phyloP scores from a whole-genome alignment of 2,113 vertebrate genomes.

The Microtus oregoni region DNA sequence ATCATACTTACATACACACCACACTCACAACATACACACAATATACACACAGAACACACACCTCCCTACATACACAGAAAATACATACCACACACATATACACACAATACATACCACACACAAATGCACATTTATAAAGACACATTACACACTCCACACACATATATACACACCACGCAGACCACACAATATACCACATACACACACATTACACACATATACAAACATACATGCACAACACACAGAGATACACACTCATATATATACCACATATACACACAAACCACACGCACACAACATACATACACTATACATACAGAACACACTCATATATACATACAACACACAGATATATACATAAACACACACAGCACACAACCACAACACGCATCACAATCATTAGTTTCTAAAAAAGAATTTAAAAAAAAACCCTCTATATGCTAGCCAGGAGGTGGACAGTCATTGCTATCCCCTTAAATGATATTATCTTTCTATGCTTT shows the following conservation, averaged over 20 bases:
- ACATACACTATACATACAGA: neutral
- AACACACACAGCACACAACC: neutral
- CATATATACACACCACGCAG: neutral
- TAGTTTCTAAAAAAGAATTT: neutral
- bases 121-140: neutral
- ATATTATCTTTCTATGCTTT: neutral
- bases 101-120: neutral
- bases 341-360: neutral
- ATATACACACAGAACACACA: neutral
- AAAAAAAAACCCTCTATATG: neutral
- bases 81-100: neutral
- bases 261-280: neutral
- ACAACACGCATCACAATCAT: neutral
- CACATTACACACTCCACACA: neutral
- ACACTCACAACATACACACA: neutral
- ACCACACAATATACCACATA: neutral
- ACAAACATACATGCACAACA: neutral
- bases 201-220: neutral
- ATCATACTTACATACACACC: neutral
- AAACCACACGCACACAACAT: neutral
- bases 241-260: neutral
- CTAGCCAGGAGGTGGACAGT: neutral
- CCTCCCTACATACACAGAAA: neutral
- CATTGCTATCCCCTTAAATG: neutral
- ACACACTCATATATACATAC: neutral